Percentiles rank a stretch among this genome's conserved stretches.
These are phyloP conservation scores for Oligia latruncula DNA, from an alignment of 2,888 invertebrate genomes.

Conservation along the genomic window DNA sequence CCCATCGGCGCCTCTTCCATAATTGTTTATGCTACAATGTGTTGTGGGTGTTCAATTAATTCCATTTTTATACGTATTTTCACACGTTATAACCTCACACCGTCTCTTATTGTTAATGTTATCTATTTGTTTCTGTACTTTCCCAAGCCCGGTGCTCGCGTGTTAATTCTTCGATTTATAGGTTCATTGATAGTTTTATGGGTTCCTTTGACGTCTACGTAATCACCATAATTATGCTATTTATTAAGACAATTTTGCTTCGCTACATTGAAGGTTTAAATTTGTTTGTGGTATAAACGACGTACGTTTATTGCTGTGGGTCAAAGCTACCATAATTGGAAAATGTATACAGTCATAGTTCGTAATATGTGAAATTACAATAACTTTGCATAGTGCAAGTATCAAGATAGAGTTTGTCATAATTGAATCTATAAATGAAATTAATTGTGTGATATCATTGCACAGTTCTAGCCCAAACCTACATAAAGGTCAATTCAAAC, in stretches of 20 bases:
- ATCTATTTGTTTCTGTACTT: conserved; percentile 77
- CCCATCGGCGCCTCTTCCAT: conserved; percentile 81
- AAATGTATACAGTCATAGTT: conserved; percentile 55
- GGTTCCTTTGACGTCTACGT: conserved; percentile 78
- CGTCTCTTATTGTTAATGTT: conserved; percentile 75
- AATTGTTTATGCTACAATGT: conserved; percentile 80
- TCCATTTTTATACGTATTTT: conserved; percentile 82
- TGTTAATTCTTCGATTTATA: conserved; percentile 82
- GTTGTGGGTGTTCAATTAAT: conserved; percentile 81
- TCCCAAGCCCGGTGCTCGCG: conserved; percentile 78
- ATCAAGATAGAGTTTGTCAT: conserved; percentile 24
- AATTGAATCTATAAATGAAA: conserved; percentile 37
- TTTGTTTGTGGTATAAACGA: conserved; percentile 65
- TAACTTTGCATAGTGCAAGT: conserved; percentile 44
- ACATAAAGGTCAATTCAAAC: conserved; percentile 82
- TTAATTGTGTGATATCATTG: conserved; percentile 41
- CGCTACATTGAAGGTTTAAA: conserved; percentile 68
- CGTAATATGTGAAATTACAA: conserved; percentile 48
- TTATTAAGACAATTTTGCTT: conserved; percentile 76
- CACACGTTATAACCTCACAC: conserved; percentile 77
- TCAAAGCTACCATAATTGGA: conserved; percentile 64
- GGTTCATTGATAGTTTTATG: conserved; percentile 83
- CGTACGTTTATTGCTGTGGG: conserved; percentile 59
- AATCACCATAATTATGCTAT: conserved; percentile 81
- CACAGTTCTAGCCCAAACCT: conserved; percentile 62